Conservation (phyloP, 92 coral and sea anemone species). For the Zoanthus sansibaricus region DNA sequence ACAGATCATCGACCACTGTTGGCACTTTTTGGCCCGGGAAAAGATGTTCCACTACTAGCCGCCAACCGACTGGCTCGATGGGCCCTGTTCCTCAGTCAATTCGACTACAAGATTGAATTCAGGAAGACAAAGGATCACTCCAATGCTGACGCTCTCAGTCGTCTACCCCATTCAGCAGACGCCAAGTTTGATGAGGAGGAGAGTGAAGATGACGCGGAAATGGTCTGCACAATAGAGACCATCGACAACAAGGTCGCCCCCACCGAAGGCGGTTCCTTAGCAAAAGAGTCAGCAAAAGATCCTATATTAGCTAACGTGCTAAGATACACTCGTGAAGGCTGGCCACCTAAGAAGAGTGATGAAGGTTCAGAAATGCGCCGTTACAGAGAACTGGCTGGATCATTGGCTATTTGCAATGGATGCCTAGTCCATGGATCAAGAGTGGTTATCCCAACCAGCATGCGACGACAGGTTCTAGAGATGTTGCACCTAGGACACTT, state of each 20-base stretch:
- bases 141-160: conserved; percentile 1
- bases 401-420: background rate
- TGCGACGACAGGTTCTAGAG: conserved; percentile 19
- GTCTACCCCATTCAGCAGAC: conserved; percentile 14
- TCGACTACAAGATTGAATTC: conserved; percentile 4
- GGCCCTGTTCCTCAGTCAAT: background rate
- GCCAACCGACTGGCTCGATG: conserved; percentile 1
- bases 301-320: conserved; percentile 41
- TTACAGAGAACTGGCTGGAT: background rate
- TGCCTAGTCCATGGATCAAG: conserved; percentile 39
- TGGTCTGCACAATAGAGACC: conserved; percentile 26
- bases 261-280: conserved; percentile 11
- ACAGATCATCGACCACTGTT: background rate
- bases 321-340: conserved; percentile 28
- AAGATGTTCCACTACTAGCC: background rate
- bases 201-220: conserved; percentile 20
- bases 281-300: conserved; percentile 49
- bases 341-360: background rate
- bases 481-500: conserved; percentile 5
- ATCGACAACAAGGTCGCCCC: conserved; percentile 32
- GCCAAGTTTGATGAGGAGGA: conserved; percentile 29
- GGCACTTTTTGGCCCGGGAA: background rate
- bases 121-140: background rate
- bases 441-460: conserved; percentile 22
- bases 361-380: background rate